Evolutionary conservation across 1,140 invertebrate species (phyloP), one percentile per base, ranked within the genome.

Genomic region (Atta colombica): DNA sequence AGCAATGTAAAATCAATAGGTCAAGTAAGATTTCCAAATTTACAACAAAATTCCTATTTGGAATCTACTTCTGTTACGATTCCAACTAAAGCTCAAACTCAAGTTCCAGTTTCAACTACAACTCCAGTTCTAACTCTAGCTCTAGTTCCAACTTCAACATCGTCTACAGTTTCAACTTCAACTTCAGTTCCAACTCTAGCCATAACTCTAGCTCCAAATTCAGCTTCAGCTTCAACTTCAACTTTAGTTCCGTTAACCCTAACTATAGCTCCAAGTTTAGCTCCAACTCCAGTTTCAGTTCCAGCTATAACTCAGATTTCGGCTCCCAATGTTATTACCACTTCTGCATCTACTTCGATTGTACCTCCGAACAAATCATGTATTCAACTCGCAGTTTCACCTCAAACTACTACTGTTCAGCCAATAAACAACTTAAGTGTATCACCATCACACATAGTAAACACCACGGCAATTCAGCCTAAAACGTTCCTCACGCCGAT

Each of bases 401-500:
- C 77, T 25, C 77, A 81, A 71, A n/a, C 25, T 21, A 39, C 77
- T 1, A 28, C 31, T 45, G 14, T 35, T 35, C 86, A 91, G 25
- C 87, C 93, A 25, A 49, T 93, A 16, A 93, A 92, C 25, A 92
- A 94, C 35, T 93, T 91, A 90, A 63, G 93, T 0, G 89, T 92
- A 10, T 68, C 91, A 0, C 92, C 93, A 7, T 39, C 86, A 5
- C 69, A 91, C 51, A 51, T 92, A 18, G 3, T 92, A 31, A 85
- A 77, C 7, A 89, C 55, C 10, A 45, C 90, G 0, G 87, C 89
- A 7, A 68, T 88, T 60, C 93, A 91, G 71, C 74, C 90, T 58
- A 93, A 92, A 85, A 88, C 92, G 16, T 89, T 93, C 7, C 75
- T 94, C 1, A 91, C 93, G 14, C 94, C 94, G 2, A 91, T 94